Evolutionary conservation across 2,113 vertebrate genomes (phyloP), one percentile per base, ranked within the genome.

Genomic region (Labeo rohita): DNA sequence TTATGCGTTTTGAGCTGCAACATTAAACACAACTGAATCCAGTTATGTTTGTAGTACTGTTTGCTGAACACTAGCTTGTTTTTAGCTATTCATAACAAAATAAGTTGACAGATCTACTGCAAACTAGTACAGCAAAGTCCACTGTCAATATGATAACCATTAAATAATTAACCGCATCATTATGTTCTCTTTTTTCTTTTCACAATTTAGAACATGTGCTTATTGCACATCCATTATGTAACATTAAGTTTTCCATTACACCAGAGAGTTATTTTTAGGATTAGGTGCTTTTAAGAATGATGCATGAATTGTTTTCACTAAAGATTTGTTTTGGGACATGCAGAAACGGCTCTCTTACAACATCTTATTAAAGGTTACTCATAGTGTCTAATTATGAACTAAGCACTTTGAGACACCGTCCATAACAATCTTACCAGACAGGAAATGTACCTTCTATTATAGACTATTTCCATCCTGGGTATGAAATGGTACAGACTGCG

Each of bases 371-470:
- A 87, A 66, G 47, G 34, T 63, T 84, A 88, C 28, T 87, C 81
- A 5, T 82, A 34, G 28, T 49, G 77, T 59, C 61, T 88, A 90
- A 92, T 93, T 90, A 93, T 70, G 85, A 54, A 66, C 87, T 83
- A 83, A 91, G 89, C 87, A 88, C 89, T 88, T 89, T 74, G 50
- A 83, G 85, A 86, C 91, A 88, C 87, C 85, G 88, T 89, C 86
- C 86, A 61, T 86, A 47, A 50, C 13, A 8, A 9, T 52, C 8
- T 34, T 68, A 43, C 50, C 65, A 88, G 81, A 84, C 85, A 86
- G 87, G 65, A 74, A 84, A 61, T 45, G 47, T 50, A 75, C 36
- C n/a, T 59, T 80, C 47, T 72, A 47, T 85, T 34, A 49, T 50
- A 80, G n/a, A 15, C 50, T 86, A 28, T 86, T 70, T 52, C 28